A percentile compares a stretch with the other conserved stretches of the same genome.
Evolutionary conservation across 2,797 vertebrate species (phyloP).

Genomic region (Cynopterus sphinx): DNA sequence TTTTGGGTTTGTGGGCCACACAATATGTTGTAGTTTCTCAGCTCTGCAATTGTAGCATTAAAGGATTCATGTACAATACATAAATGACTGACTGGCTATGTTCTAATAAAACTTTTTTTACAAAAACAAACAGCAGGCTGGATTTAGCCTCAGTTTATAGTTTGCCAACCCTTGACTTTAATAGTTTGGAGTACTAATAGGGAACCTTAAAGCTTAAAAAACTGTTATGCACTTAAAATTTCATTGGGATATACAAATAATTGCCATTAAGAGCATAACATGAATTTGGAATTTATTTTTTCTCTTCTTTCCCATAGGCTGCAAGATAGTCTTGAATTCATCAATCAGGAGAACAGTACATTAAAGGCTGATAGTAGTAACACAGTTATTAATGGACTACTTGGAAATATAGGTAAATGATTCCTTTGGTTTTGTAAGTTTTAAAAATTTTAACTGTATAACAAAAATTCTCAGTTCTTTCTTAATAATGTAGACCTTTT

Average conservation of each 20-base stretch:
- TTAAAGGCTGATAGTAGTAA: constrained; percentile 94
- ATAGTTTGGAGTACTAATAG: neutral
- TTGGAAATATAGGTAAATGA: constrained; percentile 96
- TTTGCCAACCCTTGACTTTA: neutral
- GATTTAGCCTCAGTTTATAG: neutral
- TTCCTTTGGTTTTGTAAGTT: constrained; percentile 59
- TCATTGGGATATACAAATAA: constrained; percentile 15
- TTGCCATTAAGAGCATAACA: constrained; percentile 33
- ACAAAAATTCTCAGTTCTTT: constrained; percentile 20
- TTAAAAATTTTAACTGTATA: constrained; percentile 23
- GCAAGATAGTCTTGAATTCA: constrained; percentile 99
- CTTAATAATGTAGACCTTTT: constrained; percentile 30
- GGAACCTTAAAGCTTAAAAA: neutral
- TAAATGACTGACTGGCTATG: neutral
- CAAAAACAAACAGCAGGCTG: neutral
- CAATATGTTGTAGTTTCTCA: neutral
- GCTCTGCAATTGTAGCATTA: neutral
- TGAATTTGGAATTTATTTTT: constrained; percentile 37
- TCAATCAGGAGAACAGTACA: constrained; percentile 93
- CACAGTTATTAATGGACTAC: constrained; percentile 91
- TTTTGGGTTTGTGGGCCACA: neutral
- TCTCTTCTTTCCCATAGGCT: constrained; percentile 85
- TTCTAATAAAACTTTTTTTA: constrained; percentile 1
- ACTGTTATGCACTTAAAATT: constrained; percentile 27
- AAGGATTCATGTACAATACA: neutral